Base-by-base conservation (phyloP, 2,113 vertebrate genomes). In the Rhinopithecus roxellana region DNA sequence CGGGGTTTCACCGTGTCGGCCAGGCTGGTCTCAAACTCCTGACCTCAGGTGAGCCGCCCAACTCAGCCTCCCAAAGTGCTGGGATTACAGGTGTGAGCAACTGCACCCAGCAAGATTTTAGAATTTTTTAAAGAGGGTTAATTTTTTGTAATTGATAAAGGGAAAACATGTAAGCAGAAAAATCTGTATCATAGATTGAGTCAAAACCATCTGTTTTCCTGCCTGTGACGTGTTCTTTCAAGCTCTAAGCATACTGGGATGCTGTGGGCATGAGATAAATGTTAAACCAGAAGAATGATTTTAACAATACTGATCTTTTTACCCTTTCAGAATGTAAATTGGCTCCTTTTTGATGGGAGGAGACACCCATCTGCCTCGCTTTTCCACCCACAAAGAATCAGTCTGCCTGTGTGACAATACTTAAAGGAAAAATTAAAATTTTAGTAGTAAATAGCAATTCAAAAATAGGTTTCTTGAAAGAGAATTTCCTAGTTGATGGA, bases 371-470 rank as follows among this genome's bases (percentile, higher is more conserved):
- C 96, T 95, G 90, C 96, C 90, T 95, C 13, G 38, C 55, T 78
- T 35, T 90, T 79, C 92, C 96, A 20, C 95, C 96, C 96, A 90
- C 92, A 40, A 87, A 79, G 94, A 93, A 40, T 86, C 79, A 83
- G 57, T 25, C 88, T 90, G 92, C 57, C 11, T 48, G 52, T 81
- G 88, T 95, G 94, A 89, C 93, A 78, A 90, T 69, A 59, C 94
- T 81, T 81, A 80, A 84, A 88, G 83, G 75, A 32, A 90, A 91
- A 97, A 95, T 90, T 90, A 96, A 93, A 96, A 85, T 96, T 69
- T 90, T 77, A 40, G 88, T 96, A 96, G 96, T 96, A 97, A 97
- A 96, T 90, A 96, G 88, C 77, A 38, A 95, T 85, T 96, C 96
- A 96, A 96, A 96, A 96, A 96, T 91, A 92, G 96, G 72, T 89